phyloP scores from a whole-genome alignment of 2,797 vertebrate genomes.

The Enteromius treurensis region DNA sequence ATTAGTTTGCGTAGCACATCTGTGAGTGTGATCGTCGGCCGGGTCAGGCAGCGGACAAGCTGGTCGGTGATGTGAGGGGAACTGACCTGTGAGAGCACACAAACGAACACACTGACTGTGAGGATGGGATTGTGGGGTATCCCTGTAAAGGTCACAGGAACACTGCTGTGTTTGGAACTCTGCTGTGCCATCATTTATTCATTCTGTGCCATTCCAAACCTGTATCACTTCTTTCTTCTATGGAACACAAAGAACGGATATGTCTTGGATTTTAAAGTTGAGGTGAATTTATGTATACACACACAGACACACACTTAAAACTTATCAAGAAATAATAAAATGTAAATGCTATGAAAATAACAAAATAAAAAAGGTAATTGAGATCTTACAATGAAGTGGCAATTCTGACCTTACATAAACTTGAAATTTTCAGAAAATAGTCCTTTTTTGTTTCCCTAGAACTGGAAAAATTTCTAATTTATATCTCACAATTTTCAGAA shows the following conservation, averaged over 20 bases:
- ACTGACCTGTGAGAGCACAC: slow-evolving; percentile 16
- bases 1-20: not conserved
- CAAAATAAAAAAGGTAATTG: not conserved
- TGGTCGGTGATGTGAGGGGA: not conserved
- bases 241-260: not conserved
- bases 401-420: not conserved
- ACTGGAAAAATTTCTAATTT: not conserved
- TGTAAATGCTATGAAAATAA: not conserved
- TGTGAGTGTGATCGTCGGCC: not conserved
- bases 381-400: not conserved
- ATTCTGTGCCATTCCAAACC: not conserved
- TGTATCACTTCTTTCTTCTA: not conserved
- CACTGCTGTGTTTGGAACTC: not conserved
- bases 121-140: slow-evolving; percentile 11
- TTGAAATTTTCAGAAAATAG: not conserved
- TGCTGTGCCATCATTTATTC: not conserved
- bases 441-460: not conserved
- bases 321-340: not conserved
- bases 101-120: not conserved
- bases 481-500: not conserved
- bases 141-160: slow-evolving; percentile 25
- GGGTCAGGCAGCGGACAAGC: slow-evolving; percentile 11
- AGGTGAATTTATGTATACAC: not conserved
- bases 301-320: not conserved
- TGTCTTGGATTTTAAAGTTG: not conserved